Evolutionary conservation across 2,113 vertebrate genomes (phyloP), one percentile per base, ranked within the genome.

Genomic region (Myrmophylax atrothorax): DNA sequence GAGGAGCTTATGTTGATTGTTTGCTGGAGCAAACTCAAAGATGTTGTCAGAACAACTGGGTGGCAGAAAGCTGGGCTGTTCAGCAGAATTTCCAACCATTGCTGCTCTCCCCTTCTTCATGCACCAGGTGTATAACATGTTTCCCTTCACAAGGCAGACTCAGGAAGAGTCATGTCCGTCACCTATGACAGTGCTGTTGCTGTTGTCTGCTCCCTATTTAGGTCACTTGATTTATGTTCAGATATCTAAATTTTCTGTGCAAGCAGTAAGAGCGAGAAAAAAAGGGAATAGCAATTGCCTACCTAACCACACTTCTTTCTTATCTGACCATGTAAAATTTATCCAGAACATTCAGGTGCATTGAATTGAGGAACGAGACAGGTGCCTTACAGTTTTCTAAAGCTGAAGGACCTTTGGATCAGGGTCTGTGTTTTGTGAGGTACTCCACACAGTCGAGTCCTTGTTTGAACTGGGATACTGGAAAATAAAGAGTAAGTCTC

Each of bases 141-240:
- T n/a, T 56, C 7, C 29, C 8, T 60, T 69, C 2, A 52, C n/a
- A 62, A n/a, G 38, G 35, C 17, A 46, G 28, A 18, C 47, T 40
- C 3, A 0, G 18, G 28, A 44, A n/a, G 16, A 7, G 38, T 6
- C 10, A 5, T 5, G 4, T 10, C 31, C 7, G 2, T 66, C 2
- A 0, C 70, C 70, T 46, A 47, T 35, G 19, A 25, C 9, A 14
- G 31, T 31, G 37, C 31, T 40, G 29, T n/a, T 69, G 25, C 24
- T 68, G 7, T 62, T 83, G n/a, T 46, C 38, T 72, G 15, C 52
- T 79, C 19, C 0, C 7, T 64, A 0, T 55, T 55, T 35, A 37
- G 49, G 26, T 8, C 5, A 10, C 47, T 73, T 70, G 2, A 46
- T 89, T 52, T 33, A 18, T 37, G 22, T 56, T 56, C 52, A 72